Percentiles rank a stretch among this genome's conserved stretches.
phyloP scores from a whole-genome alignment of 2,797 vertebrate species.

The Lophura swinhoii region DNA sequence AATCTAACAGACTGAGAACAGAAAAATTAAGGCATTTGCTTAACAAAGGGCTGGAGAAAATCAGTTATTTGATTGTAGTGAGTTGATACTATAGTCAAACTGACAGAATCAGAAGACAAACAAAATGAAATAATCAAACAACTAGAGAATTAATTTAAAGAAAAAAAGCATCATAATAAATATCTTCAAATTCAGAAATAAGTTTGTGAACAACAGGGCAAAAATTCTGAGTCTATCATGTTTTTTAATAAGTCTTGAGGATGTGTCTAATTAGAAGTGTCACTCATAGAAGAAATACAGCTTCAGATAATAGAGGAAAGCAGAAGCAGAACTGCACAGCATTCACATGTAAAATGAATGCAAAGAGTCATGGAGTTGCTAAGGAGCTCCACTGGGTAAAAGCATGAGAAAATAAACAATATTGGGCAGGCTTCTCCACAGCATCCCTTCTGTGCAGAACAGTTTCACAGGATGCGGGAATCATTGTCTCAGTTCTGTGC shows the following conservation, averaged over 20 bases:
- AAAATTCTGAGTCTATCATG: not conserved
- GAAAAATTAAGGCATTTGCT: not conserved
- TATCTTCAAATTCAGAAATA: not conserved
- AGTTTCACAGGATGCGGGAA: not conserved
- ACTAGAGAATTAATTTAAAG: not conserved
- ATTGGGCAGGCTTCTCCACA: not conserved
- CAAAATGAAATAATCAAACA: not conserved
- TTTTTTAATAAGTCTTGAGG: not conserved
- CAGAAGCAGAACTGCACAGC: not conserved
- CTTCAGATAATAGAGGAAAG: not conserved
- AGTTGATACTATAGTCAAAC: not conserved
- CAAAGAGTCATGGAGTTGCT: not conserved
- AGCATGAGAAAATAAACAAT: not conserved
- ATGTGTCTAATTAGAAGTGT: not conserved
- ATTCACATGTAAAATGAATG: not conserved
- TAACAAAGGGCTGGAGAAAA: not conserved
- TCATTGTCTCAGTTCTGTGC: not conserved
- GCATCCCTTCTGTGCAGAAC: not conserved
- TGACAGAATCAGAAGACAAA: not conserved
- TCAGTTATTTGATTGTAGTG: not conserved
- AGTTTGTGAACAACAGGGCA: not conserved
- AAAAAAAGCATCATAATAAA: not conserved
- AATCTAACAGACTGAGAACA: not conserved
- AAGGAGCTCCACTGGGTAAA: not conserved
- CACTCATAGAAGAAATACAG: constrained; percentile 3